phyloP scores from a whole-genome alignment of 2,113 vertebrate genomes.

The Ceyx melanurus region DNA sequence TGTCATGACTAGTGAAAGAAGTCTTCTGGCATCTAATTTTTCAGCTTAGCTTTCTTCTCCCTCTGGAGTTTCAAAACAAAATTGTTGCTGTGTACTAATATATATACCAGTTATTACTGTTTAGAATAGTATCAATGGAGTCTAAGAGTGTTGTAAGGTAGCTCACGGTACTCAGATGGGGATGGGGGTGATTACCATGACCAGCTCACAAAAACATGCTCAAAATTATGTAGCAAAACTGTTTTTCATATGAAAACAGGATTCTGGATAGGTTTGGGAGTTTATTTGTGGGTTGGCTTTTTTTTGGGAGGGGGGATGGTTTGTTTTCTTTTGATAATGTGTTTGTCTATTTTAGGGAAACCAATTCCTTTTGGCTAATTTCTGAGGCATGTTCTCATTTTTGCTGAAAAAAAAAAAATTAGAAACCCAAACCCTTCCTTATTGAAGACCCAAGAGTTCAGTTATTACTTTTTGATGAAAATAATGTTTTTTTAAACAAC shows the following conservation, averaged over 20 bases:
- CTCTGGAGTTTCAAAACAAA: neutral
- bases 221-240: neutral
- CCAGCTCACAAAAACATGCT: neutral
- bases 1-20: neutral
- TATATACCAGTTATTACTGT: neutral
- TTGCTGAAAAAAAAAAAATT: neutral
- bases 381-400: neutral
- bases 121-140: neutral
- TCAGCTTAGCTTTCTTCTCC: neutral
- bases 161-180: neutral
- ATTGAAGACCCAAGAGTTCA: neutral
- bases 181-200: neutral
- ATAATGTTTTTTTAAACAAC: neutral
- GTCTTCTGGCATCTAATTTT: neutral
- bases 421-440: neutral
- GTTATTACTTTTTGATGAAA: neutral
- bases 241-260: neutral
- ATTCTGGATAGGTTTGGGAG: neutral
- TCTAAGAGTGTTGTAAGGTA: neutral
- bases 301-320: neutral
- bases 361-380: neutral
- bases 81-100: neutral
- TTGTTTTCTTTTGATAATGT: neutral
- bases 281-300: neutral
- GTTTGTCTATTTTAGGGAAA: neutral